A percentile compares a stretch with the other conserved stretches of the same genome.
phyloP scores from a whole-genome alignment of 2,797 vertebrate genomes.

The Betta splendens region DNA sequence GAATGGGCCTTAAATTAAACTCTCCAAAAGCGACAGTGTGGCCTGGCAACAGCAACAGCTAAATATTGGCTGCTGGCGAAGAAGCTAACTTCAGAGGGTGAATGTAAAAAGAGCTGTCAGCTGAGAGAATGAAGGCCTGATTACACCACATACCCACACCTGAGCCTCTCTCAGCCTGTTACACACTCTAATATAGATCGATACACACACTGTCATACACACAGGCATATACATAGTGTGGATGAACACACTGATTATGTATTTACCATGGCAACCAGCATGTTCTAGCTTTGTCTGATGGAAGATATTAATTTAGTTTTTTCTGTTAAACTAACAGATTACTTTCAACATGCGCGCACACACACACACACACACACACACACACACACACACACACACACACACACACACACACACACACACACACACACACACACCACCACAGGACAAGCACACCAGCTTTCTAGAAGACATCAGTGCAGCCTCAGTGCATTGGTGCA shows the following conservation, averaged over 20 bases:
- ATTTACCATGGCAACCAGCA: neutral
- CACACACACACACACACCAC: neutral
- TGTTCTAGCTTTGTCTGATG: neutral
- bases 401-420: no score
- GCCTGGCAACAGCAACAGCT: conserved; percentile 69
- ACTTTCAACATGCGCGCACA: no score
- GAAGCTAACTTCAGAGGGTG: conserved; percentile 67
- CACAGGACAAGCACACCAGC: neutral
- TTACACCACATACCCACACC: conserved; percentile 74
- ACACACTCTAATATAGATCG: conserved; percentile 11
- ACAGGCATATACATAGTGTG: neutral
- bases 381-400: no score
- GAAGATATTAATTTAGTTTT: neutral
- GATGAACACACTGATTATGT: conserved; percentile 6
- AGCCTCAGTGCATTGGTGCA: conserved; percentile 1
- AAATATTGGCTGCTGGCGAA: conserved; percentile 73
- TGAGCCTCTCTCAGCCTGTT: conserved; percentile 55
- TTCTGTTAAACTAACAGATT: neutral
- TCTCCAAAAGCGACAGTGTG: conserved; percentile 59
- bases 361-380: no score
- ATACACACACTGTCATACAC: conserved; percentile 8
- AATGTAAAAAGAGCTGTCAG: conserved; percentile 78
- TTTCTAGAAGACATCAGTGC: conserved; percentile 11
- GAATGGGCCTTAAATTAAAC: conserved; percentile 42
- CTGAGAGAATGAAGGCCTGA: conserved; percentile 71